Evolutionary conservation across 2,888 invertebrate species (phyloP).

Genomic region (Protophormia terraenovae): DNA sequence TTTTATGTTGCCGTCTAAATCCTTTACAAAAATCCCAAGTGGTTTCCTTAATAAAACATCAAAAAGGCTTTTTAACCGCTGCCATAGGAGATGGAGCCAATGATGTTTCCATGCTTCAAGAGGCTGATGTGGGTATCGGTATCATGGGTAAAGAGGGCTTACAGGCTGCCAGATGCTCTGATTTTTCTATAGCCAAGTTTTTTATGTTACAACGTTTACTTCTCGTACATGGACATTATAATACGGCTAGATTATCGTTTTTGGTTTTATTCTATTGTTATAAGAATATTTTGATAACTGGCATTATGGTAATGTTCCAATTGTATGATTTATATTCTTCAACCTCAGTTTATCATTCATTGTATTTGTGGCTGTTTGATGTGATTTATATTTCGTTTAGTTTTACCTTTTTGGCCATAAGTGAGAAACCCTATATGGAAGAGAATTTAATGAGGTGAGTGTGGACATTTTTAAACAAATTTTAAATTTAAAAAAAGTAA

Average conservation of each 20-base stretch:
- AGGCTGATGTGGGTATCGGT: constrained; percentile 96
- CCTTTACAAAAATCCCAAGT: background rate
- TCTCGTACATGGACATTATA: constrained; percentile 92
- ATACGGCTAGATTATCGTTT: constrained; percentile 87
- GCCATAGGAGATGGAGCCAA: constrained; percentile 98
- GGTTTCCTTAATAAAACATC: background rate
- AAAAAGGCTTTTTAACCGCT: constrained; percentile 89
- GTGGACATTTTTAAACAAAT: no score
- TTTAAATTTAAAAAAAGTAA: no score
- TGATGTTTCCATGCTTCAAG: constrained; percentile 99
- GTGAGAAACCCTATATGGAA: constrained; percentile 87
- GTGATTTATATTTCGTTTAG: constrained; percentile 89
- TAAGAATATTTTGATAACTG: constrained; percentile 90
- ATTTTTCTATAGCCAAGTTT: constrained; percentile 93
- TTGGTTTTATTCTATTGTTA: constrained; percentile 93
- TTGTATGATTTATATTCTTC: constrained; percentile 83
- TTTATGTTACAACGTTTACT: constrained; percentile 88
- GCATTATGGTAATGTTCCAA: constrained; percentile 84
- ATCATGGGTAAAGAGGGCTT: constrained; percentile 87
- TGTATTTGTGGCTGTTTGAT: constrained; percentile 89
- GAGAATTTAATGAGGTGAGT: constrained; percentile 82
- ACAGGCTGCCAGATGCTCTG: constrained; percentile 88
- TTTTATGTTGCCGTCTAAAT: background rate
- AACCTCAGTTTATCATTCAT: constrained; percentile 87
- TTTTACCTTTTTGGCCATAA: constrained; percentile 87